Evolutionary conservation across 2,113 vertebrate genomes (phyloP).

Genomic region (Takifugu flavidus): DNA sequence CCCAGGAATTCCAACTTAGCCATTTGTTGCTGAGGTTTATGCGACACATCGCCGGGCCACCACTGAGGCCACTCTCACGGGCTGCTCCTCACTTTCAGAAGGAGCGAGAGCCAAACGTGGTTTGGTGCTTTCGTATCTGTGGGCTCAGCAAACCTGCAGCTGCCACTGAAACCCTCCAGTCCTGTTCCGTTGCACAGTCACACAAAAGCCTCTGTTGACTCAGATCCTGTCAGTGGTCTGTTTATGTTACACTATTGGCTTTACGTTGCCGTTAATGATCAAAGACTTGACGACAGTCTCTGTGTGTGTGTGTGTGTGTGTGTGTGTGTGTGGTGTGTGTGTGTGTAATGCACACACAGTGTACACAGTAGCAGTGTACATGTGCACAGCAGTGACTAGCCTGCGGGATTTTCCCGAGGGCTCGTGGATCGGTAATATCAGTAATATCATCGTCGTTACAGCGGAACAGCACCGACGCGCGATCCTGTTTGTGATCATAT

Average conservation of each 20-base stretch:
- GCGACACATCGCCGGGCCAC: no score
- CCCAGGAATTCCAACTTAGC: no score
- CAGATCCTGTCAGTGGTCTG: slow-evolving; percentile 55
- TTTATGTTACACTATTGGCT: slow-evolving; percentile 30
- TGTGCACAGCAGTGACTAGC: slow-evolving; percentile 23
- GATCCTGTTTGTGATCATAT: slow-evolving; percentile 55
- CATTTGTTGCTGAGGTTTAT: no score
- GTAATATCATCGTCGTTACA: no score
- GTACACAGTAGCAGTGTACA: slow-evolving; percentile 47
- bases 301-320: slow-evolving; percentile 3
- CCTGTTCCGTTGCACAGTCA: slow-evolving; percentile 18
- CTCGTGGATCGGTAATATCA: slow-evolving; percentile 14
- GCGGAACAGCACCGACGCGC: slow-evolving; percentile 3
- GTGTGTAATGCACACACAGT: slow-evolving; percentile 12
- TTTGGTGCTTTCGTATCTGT: no score
- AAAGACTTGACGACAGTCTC: neutral
- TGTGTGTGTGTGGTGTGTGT: neutral
- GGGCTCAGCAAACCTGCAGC: no score
- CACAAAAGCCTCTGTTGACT: slow-evolving; percentile 42
- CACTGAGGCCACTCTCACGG: no score
- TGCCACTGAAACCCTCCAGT: no score
- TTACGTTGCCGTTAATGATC: no score
- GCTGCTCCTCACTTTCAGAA: no score
- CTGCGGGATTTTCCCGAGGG: slow-evolving; percentile 47
- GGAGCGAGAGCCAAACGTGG: no score